Evolutionary conservation across 2,888 invertebrate genomes (phyloP).

Genomic region (Brenthis ino): DNA sequence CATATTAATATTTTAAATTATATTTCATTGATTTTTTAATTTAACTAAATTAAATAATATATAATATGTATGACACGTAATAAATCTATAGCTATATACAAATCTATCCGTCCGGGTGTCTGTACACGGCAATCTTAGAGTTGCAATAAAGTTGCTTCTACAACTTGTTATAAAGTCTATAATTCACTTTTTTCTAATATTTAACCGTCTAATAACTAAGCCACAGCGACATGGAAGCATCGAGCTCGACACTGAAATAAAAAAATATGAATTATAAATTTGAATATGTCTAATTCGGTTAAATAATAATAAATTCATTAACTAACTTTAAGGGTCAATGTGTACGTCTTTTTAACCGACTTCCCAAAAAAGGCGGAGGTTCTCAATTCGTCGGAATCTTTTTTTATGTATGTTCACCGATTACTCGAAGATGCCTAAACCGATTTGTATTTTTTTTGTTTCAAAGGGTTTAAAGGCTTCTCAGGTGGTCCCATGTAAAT

Average conservation of each 20-base stretch:
- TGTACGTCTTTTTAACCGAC: neutral
- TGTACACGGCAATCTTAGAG: slow-evolving; percentile 5
- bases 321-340: neutral
- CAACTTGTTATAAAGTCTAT: slow-evolving; percentile 8
- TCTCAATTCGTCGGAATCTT: too few relatives aligned
- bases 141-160: neutral
- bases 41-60: slow-evolving; percentile 13
- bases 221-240: slow-evolving; percentile 2
- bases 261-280: neutral
- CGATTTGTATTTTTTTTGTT: too few relatives aligned
- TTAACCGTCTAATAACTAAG: neutral
- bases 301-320: neutral
- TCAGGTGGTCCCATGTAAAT: too few relatives aligned
- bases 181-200: slow-evolving; percentile 10
- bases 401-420: too few relatives aligned
- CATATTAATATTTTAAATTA: slow-evolving; percentile 4
- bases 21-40: neutral
- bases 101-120: slow-evolving; percentile 13
- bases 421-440: too few relatives aligned
- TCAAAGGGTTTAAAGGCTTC: too few relatives aligned
- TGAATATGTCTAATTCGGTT: neutral
- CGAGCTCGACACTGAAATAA: neutral
- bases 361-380: too few relatives aligned
- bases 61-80: slow-evolving; percentile 15
- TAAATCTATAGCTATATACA: slow-evolving; percentile 11